Conservation (phyloP, 2,888 invertebrate genomes). For the Drosophila fulvimacula region DNA sequence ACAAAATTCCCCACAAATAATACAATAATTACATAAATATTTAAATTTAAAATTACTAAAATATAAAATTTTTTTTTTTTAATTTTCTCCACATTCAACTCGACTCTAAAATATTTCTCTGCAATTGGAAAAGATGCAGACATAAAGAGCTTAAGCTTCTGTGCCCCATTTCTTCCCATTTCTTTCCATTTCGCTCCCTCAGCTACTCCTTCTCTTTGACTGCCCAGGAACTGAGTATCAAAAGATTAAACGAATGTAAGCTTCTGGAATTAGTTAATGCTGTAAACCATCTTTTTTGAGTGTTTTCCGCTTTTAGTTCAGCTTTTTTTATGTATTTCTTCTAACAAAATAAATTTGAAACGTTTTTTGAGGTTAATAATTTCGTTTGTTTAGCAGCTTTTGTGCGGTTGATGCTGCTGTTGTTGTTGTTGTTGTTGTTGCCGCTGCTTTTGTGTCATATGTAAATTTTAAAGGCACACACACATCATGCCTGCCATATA, state of each 20-base stretch:
- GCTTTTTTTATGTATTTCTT: conserved; percentile 3
- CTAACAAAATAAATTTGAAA: conserved; percentile 25
- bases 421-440: conserved; percentile 21
- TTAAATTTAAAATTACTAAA: neutral
- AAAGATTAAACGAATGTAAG: neutral
- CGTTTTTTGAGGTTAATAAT: conserved; percentile 59
- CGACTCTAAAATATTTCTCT: neutral
- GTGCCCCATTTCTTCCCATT: no score
- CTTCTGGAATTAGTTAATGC: conserved; percentile 2
- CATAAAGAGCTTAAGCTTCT: neutral
- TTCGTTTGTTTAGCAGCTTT: conserved; percentile 52
- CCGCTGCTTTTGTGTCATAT: conserved; percentile 60
- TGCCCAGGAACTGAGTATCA: neutral
- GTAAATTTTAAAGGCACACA: conserved; percentile 61
- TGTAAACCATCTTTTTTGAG: conserved; percentile 1
- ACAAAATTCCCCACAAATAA: neutral
- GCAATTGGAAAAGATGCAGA: neutral
- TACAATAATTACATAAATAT: neutral
- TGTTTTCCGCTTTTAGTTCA: conserved; percentile 23
- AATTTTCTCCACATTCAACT: neutral
- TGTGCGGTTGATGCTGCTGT: conserved; percentile 21
- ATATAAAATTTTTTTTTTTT: no score
- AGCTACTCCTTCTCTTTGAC: neutral
- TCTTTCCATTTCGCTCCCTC: neutral
- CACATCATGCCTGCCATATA: conserved; percentile 37